A percentile compares a stretch with the other conserved stretches of the same genome.
These are phyloP conservation scores for Leucania comma DNA, from an alignment of 2,888 invertebrate genomes.

Conservation along the genomic window DNA sequence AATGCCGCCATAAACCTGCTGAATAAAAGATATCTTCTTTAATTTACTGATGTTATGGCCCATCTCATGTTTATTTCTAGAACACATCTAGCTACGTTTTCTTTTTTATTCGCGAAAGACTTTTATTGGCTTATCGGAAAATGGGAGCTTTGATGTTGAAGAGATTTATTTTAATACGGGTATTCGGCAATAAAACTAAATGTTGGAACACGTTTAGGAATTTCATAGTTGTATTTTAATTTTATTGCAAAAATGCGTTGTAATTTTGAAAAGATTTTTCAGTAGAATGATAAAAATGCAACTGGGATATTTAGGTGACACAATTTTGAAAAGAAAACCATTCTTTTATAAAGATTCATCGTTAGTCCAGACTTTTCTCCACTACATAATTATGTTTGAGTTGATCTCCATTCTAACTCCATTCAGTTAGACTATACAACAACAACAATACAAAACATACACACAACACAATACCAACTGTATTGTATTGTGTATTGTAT, in stretches of 20 bases:
- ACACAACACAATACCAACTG: no score
- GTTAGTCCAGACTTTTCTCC: not conserved
- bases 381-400: no score
- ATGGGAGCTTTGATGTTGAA: slow-evolving; percentile 29
- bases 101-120: slow-evolving; percentile 36
- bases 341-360: not conserved
- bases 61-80: slow-evolving; percentile 39
- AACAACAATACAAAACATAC: no score
- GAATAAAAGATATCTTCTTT: slow-evolving; percentile 57
- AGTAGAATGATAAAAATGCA: no score
- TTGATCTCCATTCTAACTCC: no score
- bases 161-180: slow-evolving; percentile 25
- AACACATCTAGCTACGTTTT: slow-evolving; percentile 5
- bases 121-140: slow-evolving; percentile 26
- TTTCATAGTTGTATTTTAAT: not conserved
- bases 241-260: not conserved
- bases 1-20: slow-evolving; percentile 52
- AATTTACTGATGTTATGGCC: slow-evolving; percentile 54
- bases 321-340: not conserved
- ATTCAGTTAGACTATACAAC: no score
- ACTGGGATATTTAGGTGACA: not conserved
- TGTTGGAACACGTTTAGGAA: not conserved
- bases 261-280: not conserved
- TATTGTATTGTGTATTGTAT: no score
- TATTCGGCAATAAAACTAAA: slow-evolving; percentile 19